Conservation (phyloP, 2,797 vertebrate genomes). For the Enteromius paludinosus region DNA sequence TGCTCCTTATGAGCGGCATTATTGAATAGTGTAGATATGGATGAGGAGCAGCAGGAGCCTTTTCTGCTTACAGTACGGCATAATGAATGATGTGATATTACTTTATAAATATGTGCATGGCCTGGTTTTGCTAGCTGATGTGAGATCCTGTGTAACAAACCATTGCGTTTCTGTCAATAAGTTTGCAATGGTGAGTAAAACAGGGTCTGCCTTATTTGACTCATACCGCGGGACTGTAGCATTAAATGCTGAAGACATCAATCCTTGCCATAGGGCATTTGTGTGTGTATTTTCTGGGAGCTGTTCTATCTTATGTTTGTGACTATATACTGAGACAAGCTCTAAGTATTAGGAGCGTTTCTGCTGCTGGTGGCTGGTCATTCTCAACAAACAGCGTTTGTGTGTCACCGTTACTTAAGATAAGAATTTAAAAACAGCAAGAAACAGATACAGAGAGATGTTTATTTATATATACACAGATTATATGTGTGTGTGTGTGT, state of each 20-base stretch:
- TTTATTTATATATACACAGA: too few relatives aligned
- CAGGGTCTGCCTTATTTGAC: neutral
- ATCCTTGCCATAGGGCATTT: neutral
- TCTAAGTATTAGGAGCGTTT: neutral
- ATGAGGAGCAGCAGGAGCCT: constrained; percentile 36
- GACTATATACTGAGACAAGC: neutral
- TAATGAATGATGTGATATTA: constrained; percentile 37
- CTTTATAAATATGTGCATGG: constrained; percentile 18
- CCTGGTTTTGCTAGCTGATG: neutral
- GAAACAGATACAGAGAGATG: neutral
- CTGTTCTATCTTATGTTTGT: constrained; percentile 11
- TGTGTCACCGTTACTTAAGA: neutral
- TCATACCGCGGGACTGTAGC: neutral
- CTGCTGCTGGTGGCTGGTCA: neutral
- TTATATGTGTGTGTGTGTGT: too few relatives aligned
- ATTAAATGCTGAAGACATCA: constrained; percentile 4
- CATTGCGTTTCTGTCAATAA: constrained; percentile 14
- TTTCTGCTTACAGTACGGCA: constrained; percentile 36
- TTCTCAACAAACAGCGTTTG: neutral
- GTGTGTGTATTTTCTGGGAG: neutral
- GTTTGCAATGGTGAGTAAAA: neutral
- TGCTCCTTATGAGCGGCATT: constrained; percentile 32
- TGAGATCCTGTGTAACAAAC: neutral
- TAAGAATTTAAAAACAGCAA: neutral
- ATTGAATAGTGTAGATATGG: constrained; percentile 38